phyloP scores from a whole-genome alignment of 2,888 invertebrate species.

The Apodemia zela region DNA sequence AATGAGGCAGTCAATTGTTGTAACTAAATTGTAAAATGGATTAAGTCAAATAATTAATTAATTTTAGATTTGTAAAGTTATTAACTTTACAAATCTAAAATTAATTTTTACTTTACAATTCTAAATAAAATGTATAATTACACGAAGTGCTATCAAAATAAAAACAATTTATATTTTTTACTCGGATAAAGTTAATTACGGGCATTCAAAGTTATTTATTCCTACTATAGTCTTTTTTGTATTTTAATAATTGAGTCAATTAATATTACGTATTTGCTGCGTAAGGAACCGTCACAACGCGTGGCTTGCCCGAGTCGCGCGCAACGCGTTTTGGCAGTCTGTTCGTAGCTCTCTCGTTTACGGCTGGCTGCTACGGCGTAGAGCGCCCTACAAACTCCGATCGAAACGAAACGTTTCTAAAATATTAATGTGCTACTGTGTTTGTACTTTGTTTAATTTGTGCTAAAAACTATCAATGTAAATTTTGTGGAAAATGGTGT shows the following conservation, averaged over 20 bases:
- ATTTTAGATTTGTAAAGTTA: no score
- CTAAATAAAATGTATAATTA: no score
- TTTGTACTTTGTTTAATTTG: neutral
- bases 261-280: neutral
- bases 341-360: constrained; percentile 26
- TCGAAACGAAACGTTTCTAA: constrained; percentile 24
- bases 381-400: constrained; percentile 23
- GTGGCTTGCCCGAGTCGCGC: constrained; percentile 23
- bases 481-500: constrained; percentile 3
- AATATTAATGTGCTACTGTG: constrained; percentile 8
- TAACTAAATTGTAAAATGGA: no score
- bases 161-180: no score
- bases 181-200: no score
- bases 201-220: neutral
- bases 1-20: no score
- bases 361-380: constrained; percentile 29
- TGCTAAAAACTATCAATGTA: constrained; percentile 5
- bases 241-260: neutral
- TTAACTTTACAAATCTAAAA: no score
- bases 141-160: no score
- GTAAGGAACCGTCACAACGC: neutral
- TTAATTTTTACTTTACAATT: no score
- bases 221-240: neutral
- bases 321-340: constrained; percentile 29
- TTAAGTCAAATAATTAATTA: no score